These are phyloP conservation scores for Neogale vison DNA, from an alignment of 2,113 vertebrate species.

Conservation along the genomic window DNA sequence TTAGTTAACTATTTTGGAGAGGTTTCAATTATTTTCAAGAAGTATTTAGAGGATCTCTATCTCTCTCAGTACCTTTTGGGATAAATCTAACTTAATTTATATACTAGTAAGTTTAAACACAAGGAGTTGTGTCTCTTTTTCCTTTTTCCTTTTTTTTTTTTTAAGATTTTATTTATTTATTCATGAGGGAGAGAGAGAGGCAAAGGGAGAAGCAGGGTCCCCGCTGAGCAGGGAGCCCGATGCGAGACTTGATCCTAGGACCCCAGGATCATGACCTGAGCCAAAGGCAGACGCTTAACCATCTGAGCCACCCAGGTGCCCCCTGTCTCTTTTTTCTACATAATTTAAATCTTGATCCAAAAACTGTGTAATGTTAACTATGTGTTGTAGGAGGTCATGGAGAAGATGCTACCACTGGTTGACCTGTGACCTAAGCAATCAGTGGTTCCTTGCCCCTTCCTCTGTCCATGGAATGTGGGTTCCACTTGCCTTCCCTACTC, in stretches of 20 bases:
- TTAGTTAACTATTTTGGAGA: background rate
- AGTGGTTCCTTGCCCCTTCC: background rate
- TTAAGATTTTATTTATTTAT: too few species aligned
- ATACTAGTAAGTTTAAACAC: background rate
- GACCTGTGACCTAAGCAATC: background rate
- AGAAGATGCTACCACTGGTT: background rate
- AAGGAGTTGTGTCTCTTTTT: background rate
- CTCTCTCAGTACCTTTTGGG: background rate
- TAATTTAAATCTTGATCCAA: background rate
- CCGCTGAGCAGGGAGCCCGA: too few species aligned
- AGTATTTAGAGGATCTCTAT: background rate
- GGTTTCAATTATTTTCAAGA: background rate
- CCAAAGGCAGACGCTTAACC: too few species aligned
- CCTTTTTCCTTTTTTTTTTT: background rate
- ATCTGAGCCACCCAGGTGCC: too few species aligned
- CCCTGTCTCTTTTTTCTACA: background rate
- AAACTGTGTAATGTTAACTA: background rate
- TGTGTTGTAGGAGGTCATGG: background rate
- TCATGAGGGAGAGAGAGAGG: too few species aligned
- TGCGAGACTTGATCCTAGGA: too few species aligned
- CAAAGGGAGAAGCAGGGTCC: too few species aligned
- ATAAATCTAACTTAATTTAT: background rate
- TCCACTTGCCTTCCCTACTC: background rate
- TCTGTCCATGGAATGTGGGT: background rate
- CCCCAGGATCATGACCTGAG: too few species aligned